A percentile compares a stretch with the other conserved stretches of the same genome.
Evolutionary conservation across 2,113 vertebrate species (phyloP).

Genomic region (Brachypodius melanocephalos): DNA sequence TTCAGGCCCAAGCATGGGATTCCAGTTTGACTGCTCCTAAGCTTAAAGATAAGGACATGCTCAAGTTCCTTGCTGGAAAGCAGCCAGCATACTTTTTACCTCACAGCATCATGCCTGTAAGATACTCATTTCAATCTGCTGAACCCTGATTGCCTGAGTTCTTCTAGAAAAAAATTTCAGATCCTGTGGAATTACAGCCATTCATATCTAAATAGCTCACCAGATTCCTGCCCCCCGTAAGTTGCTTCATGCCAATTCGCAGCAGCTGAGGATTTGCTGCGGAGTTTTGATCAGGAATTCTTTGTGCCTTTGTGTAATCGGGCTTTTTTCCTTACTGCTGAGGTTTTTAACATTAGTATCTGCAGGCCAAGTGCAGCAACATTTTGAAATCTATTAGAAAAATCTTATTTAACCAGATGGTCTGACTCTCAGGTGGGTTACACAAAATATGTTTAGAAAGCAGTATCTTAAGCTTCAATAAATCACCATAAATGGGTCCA

Average conservation of each 20-base stretch:
- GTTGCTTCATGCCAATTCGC: background rate
- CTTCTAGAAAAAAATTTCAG: background rate
- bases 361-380: background rate
- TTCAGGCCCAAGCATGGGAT: background rate
- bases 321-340: background rate
- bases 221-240: background rate
- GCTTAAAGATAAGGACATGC: slow-evolving; percentile 47
- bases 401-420: background rate
- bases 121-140: slow-evolving; percentile 15
- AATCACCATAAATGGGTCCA: background rate
- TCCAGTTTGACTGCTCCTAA: background rate
- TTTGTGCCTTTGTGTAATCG: background rate
- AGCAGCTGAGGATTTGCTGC: background rate
- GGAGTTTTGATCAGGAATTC: background rate
- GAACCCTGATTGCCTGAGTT: background rate
- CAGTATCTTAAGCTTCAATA: background rate
- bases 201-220: background rate
- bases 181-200: background rate
- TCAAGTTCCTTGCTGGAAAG: slow-evolving; percentile 36
- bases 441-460: background rate
- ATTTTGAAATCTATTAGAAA: background rate
- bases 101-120: slow-evolving; percentile 7
- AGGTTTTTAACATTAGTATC: background rate
- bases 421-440: background rate
- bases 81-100: background rate